A percentile compares a stretch with the other conserved stretches of the same genome.
phyloP scores from a whole-genome alignment of 1,140 invertebrate genomes.

The Caenorhabditis briggsae region DNA sequence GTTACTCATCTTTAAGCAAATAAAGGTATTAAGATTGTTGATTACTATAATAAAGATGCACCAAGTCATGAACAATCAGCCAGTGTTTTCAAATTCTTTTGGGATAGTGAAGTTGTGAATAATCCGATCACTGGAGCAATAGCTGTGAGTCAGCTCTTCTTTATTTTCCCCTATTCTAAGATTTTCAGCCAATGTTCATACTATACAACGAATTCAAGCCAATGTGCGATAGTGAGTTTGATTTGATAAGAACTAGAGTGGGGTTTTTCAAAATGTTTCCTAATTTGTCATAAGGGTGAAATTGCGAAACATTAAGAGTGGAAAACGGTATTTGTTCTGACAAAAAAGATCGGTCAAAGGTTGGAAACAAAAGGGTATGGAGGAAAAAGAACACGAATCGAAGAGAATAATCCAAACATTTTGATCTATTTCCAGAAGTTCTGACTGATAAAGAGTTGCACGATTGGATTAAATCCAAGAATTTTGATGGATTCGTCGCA shows the following conservation, averaged over 20 bases:
- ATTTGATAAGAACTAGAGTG: slow-evolving; percentile 40
- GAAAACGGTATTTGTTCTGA: background rate
- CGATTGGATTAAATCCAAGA: background rate
- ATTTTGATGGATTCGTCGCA: slow-evolving; percentile 29
- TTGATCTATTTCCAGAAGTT: slow-evolving; percentile 9
- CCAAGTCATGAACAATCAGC: slow-evolving; percentile 24
- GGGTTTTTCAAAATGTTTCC: background rate
- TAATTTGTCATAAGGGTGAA: background rate
- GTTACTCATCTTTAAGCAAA: background rate
- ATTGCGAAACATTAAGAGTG: background rate
- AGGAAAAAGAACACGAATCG: background rate
- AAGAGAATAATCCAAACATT: background rate
- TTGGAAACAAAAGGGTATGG: background rate
- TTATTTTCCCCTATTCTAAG: background rate
- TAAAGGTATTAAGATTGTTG: background rate
- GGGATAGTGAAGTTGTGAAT: slow-evolving; percentile 30
- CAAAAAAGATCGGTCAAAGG: slow-evolving; percentile 13
- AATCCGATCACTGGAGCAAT: slow-evolving; percentile 22
- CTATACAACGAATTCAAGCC: slow-evolving; percentile 35
- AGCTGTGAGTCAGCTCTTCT: background rate
- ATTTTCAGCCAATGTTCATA: slow-evolving; percentile 35
- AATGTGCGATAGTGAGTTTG: slow-evolving; percentile 38
- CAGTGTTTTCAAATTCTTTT: slow-evolving; percentile 1
- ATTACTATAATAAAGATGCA: slow-evolving; percentile 16
- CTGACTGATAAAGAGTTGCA: background rate